Conservation (phyloP, 2,888 invertebrate species). For the Calephelis perditalis region DNA sequence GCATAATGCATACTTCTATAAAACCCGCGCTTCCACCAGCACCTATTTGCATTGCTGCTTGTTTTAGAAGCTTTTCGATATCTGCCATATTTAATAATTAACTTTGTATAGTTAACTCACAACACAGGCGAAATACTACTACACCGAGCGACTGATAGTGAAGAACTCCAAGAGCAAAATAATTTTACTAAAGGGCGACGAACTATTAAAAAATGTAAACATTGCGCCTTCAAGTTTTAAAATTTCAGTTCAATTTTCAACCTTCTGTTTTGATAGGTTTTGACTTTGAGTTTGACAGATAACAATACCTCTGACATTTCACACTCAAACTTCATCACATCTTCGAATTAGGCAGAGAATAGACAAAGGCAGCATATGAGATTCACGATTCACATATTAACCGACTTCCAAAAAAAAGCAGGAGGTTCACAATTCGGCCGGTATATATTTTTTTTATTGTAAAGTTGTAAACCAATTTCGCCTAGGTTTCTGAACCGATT, state of each 20-base stretch:
- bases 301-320: not conserved
- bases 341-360: not conserved
- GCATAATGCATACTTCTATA: constrained; percentile 97
- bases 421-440: too few relatives aligned
- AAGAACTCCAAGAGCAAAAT: not conserved
- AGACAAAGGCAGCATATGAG: too few relatives aligned
- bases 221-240: constrained; percentile 27
- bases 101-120: not conserved
- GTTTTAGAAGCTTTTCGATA: constrained; percentile 73
- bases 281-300: not conserved
- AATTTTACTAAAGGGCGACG: too few relatives aligned
- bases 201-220: constrained; percentile 32
- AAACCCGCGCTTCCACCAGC: constrained; percentile 96
- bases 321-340: not conserved
- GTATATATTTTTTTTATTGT: too few relatives aligned
- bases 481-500: too few relatives aligned
- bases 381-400: too few relatives aligned
- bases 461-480: too few relatives aligned
- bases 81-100: constrained; percentile 52
- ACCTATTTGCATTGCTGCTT: constrained; percentile 88
- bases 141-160: not conserved
- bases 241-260: too few relatives aligned
- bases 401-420: too few relatives aligned
- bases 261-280: too few relatives aligned
- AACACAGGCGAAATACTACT: constrained; percentile 21